phyloP scores from a whole-genome alignment of 2,113 vertebrate genomes.

The Calypte anna region DNA sequence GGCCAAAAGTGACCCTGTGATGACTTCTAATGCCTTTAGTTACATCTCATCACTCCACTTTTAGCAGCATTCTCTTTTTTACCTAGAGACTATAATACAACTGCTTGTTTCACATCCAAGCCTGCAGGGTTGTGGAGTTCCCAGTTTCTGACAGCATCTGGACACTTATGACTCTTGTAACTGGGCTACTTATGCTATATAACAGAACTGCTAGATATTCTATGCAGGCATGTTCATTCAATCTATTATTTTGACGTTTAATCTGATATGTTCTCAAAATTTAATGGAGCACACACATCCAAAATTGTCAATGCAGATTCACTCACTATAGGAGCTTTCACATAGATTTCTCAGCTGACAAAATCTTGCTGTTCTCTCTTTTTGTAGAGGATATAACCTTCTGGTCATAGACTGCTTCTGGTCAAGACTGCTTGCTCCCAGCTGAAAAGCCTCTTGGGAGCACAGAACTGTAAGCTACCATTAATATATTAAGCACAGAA shows the following conservation, averaged over 20 bases:
- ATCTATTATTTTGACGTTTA: neutral
- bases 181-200: neutral
- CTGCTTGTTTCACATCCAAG: neutral
- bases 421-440: neutral
- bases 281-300: neutral
- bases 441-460: neutral
- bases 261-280: neutral
- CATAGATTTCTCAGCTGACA: neutral
- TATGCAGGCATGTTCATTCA: neutral
- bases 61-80: neutral
- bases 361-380: neutral
- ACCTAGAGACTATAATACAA: neutral
- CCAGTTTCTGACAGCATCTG: neutral
- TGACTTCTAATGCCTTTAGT: neutral
- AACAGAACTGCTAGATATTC: neutral
- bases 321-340: neutral
- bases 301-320: neutral
- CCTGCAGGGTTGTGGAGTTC: neutral
- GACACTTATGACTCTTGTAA: neutral
- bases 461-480: neutral
- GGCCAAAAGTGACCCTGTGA: neutral
- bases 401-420: neutral
- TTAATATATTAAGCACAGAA: slow-evolving; percentile 18
- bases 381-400: neutral
- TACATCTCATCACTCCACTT: neutral